Percentiles rank a stretch among this genome's conserved stretches.
These are phyloP conservation scores for Danio tinwini DNA, from an alignment of 2,797 vertebrate species.

Conservation along the genomic window DNA sequence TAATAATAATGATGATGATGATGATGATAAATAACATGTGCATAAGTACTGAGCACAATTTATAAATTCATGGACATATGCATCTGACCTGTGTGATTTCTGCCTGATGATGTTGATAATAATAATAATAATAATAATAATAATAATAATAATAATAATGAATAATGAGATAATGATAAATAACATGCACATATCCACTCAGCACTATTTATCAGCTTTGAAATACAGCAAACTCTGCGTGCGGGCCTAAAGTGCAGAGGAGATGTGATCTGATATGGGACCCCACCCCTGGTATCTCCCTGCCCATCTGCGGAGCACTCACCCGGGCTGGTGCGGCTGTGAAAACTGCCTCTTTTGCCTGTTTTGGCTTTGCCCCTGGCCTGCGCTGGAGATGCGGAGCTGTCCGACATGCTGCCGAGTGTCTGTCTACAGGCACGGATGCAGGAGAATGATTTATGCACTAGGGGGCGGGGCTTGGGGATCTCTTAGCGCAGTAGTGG, in stretches of 20 bases:
- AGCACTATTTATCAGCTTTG: not conserved
- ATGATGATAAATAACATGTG: too few relatives aligned
- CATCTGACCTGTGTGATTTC: too few relatives aligned
- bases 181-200: too few relatives aligned
- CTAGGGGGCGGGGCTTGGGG: conserved; percentile 25
- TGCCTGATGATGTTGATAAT: too few relatives aligned
- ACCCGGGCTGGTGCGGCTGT: conserved; percentile 44
- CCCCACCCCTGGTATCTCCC: conserved; percentile 4
- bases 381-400: conserved; percentile 10
- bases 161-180: too few relatives aligned
- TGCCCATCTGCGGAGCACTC: conserved; percentile 42
- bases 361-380: conserved; percentile 19
- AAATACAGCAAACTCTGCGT: not conserved
- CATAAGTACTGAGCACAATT: too few relatives aligned
- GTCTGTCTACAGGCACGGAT: conserved; percentile 2
- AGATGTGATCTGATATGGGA: not conserved
- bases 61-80: too few relatives aligned
- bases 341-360: conserved; percentile 41
- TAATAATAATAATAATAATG: too few relatives aligned
- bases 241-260: not conserved
- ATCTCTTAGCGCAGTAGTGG: conserved; percentile 44
- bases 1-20: too few relatives aligned
- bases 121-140: too few relatives aligned
- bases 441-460: conserved; percentile 1
- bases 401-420: conserved; percentile 29